These are phyloP conservation scores for Onthophagus sagittarius DNA, from an alignment of 2,888 invertebrate genomes.

Conservation along the genomic window DNA sequence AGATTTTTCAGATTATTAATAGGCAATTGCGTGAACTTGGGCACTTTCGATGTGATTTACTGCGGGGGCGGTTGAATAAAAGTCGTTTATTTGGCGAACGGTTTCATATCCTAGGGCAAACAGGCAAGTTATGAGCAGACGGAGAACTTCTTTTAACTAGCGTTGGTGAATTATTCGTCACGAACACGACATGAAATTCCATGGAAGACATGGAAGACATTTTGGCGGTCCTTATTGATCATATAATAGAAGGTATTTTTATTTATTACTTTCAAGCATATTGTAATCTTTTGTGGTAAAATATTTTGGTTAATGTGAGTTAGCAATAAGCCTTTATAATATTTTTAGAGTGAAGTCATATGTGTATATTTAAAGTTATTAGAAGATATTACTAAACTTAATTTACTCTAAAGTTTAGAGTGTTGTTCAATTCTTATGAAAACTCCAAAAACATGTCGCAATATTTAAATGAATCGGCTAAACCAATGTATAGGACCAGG, in stretches of 20 bases:
- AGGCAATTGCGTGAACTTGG: conserved; percentile 13
- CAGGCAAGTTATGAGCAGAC: neutral
- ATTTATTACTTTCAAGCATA: neutral
- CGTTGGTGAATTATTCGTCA: neutral
- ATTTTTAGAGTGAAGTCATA: too few species aligned
- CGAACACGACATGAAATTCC: neutral
- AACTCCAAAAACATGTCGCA: too few species aligned
- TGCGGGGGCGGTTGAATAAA: conserved; percentile 3
- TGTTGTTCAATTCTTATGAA: too few species aligned
- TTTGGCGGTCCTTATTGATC: neutral
- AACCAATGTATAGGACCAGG: too few species aligned
- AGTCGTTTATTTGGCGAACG: conserved; percentile 10
- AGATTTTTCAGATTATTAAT: conserved; percentile 8
- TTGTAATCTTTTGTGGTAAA: neutral
- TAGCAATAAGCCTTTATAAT: too few species aligned
- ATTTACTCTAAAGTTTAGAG: too few species aligned
- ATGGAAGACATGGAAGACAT: neutral
- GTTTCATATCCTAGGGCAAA: conserved; percentile 9
- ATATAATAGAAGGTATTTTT: neutral
- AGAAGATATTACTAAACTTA: too few species aligned
- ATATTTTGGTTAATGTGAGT: too few species aligned
- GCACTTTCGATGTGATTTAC: conserved; percentile 9
- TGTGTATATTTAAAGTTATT: too few species aligned
- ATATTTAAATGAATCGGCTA: too few species aligned
- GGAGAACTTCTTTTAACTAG: neutral